Evolutionary conservation across 2,113 vertebrate species (phyloP), one percentile per base, ranked within the genome.

Genomic region (Rhinoptilus africanus): DNA sequence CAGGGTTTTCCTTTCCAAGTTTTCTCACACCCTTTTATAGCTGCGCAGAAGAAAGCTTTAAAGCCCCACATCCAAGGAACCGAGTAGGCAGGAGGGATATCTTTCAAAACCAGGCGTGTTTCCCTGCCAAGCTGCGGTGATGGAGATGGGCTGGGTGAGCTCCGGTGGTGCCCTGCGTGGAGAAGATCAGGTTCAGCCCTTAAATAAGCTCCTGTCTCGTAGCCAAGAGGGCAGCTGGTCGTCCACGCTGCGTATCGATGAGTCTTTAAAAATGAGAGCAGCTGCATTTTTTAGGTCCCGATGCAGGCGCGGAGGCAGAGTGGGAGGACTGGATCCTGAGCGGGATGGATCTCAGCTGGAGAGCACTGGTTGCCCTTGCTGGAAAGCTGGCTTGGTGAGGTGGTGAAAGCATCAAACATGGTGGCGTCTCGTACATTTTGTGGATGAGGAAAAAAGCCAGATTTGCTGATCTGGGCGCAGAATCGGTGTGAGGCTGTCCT

Each of bases 1-100:
- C 96, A 95, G 86, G 80, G 88, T 71, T 97, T 97, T 97, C 97
- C 97, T 97, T 96, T 93, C 97, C 97, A 97, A 97, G 94, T 95
- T 89, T 91, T 85, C 92, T 96, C 91, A 91, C 95, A 95, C 94
- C 96, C 97, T 89, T 93, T 93, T 93, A 37, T 84, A 92, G 80
- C 91, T 79, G 69, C 0, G 43, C 80, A 81, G 86, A 60, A 76
- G 94, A 91, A 94, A 89, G 54, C 89, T 63, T 91, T 87, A 68
- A 63, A 89, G 79, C 80, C 39, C 14, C 50, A 59, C 59, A 35
- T 10, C 60, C 24, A 3, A 51, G 64, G 60, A 63, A 22, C 51
- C 5, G 0, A 47, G 69, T 9, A 30, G 68, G 68, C 79, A 51
- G 64, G 47, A 89, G 81, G 71, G 75, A 13, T 76, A 11, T 67